Base-by-base conservation (phyloP, 2,888 invertebrate genomes). In the Phania funesta region DNA sequence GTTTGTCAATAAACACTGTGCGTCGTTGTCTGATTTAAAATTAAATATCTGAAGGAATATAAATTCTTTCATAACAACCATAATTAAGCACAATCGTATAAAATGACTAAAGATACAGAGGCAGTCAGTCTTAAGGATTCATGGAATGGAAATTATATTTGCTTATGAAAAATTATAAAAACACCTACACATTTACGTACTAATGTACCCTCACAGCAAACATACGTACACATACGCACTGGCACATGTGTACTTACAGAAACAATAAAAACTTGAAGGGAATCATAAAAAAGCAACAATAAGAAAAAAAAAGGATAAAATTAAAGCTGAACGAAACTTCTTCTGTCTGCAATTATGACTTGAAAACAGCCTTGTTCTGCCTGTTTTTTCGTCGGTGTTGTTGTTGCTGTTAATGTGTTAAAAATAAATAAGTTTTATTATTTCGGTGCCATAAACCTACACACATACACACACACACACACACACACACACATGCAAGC, bases 371-470 rank as follows among this genome's bases (percentile, higher is more conserved):
- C 9, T 29, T 46, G 3, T 5, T 5, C 3, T 35, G 20, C 6
- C 16, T 46, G 4, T 1, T 50, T 26, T 26, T 26, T 6, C 26
- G 3, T 26, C 6, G 2, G 11, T 52, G 35, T 26, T 18, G 52
- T 7, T 18, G 6, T 2, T 29, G 48, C 13, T 62, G 32, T 58
- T 24, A 24, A 70, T 22, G 22, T 56, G 32, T 22, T 16, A 41
- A 46, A 8, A 64, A 74, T 24, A 62, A 60, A 71, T 11, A 32
- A 24, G 16, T 52, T 73, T 64, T 74, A 54, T 62, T 64, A 74
- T 44, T 24, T n/a, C 46, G 32, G 32, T n/a, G n/a, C 32, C 20
- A 44, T 11, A 54, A 13, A 29, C 41, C 5, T 20, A 29, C 18
- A 26, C 3, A 8, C 16, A 24, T 5, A 35, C 7, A 2, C n/a